These are phyloP conservation scores for Sclerodermus sp. DNA, from an alignment of 2,888 invertebrate species.

Conservation along the genomic window DNA sequence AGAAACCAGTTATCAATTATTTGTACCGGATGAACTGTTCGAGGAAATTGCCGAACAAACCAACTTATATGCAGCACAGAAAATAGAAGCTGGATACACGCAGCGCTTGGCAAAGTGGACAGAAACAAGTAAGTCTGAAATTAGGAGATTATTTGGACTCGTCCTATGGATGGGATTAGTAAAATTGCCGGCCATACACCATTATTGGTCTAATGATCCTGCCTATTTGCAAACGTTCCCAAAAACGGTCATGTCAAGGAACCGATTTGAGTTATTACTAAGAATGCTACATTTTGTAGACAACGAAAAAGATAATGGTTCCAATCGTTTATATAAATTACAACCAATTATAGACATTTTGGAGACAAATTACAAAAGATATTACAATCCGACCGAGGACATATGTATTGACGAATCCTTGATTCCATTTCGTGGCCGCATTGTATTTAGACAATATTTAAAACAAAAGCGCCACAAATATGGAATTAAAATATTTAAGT, in stretches of 20 bases:
- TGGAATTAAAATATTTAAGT: too few relatives aligned
- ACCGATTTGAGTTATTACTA: constrained; percentile 33
- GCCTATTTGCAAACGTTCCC: constrained; percentile 6
- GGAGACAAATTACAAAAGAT: too few relatives aligned
- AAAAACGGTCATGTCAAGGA: constrained; percentile 31
- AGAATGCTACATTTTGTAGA: constrained; percentile 39
- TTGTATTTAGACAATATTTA: too few relatives aligned
- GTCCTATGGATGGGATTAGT: constrained; percentile 41
- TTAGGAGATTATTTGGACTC: constrained; percentile 29
- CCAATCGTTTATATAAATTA: too few relatives aligned
- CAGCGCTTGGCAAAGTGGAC: constrained; percentile 2
- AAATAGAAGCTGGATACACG: background rate
- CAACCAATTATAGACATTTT: too few relatives aligned
- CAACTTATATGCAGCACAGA: background rate
- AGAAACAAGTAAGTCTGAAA: constrained; percentile 7
- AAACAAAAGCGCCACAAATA: too few relatives aligned
- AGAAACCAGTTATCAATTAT: constrained; percentile 2
- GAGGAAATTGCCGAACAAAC: background rate
- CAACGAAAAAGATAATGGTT: too few relatives aligned
- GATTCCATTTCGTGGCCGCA: too few relatives aligned
- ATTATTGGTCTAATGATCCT: constrained; percentile 36
- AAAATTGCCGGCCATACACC: constrained; percentile 30
- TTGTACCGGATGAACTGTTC: constrained; percentile 4
- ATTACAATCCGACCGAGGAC: too few relatives aligned
- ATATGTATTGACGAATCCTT: too few relatives aligned